A percentile compares a stretch with the other conserved stretches of the same genome.
These are phyloP conservation scores for human DNA, from an alignment of 2,113 vertebrate genomes.

Conservation along the genomic window DNA sequence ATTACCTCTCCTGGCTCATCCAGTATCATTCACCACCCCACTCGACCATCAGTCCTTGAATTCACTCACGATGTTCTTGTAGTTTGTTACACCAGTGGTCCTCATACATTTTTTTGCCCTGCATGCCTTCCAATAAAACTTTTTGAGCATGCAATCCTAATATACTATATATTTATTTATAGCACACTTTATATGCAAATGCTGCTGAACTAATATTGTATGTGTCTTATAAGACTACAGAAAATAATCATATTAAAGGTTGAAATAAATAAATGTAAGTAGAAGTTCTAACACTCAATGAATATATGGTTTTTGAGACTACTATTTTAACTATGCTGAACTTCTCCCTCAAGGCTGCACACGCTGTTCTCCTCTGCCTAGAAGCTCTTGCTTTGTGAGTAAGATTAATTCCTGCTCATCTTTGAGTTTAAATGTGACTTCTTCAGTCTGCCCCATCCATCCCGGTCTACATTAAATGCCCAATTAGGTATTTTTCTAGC, in stretches of 20 bases:
- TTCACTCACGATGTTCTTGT: not conserved
- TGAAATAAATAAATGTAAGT: not conserved
- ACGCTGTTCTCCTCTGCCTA: not conserved
- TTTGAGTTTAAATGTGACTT: not conserved
- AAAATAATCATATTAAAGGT: not conserved
- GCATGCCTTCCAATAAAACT: not conserved
- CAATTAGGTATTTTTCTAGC: not conserved
- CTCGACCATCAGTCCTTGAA: not conserved
- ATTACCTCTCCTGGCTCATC: not conserved
- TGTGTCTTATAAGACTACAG: not conserved
- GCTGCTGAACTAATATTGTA: not conserved
- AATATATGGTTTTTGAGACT: not conserved
- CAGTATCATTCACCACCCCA: not conserved
- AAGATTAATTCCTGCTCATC: not conserved
- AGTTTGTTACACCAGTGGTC: not conserved
- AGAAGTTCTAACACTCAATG: not conserved
- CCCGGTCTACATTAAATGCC: not conserved
- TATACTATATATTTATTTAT: not conserved
- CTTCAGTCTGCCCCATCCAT: not conserved
- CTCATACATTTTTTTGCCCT: not conserved
- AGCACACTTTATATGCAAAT: not conserved
- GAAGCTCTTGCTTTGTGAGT: fast-evolving
- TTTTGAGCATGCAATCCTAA: not conserved
- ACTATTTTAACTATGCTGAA: not conserved
- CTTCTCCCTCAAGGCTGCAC: not conserved